Conservation (phyloP, 2,888 invertebrate species). For the Cotesia congregata region DNA sequence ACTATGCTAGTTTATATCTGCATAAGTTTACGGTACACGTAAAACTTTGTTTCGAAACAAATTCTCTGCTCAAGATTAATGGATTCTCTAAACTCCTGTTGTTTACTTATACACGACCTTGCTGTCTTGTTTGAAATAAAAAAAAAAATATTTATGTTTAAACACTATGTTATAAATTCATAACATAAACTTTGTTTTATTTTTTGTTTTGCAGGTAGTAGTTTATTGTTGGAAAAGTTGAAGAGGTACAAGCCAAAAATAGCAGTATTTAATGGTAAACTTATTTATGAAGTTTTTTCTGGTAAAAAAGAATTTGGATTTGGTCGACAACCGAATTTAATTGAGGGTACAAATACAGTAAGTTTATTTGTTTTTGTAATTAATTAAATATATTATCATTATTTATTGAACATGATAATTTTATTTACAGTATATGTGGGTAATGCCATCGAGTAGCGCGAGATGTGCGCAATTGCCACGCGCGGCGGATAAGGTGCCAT, state of each 20-base stretch:
- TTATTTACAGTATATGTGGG: slow-evolving; percentile 91
- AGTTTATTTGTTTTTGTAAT: slow-evolving; percentile 56
- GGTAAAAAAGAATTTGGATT: slow-evolving; percentile 98
- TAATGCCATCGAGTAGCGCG: slow-evolving; percentile 98
- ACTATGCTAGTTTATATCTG: neutral
- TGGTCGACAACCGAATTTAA: slow-evolving; percentile 93
- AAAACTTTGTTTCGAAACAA: slow-evolving; percentile 1
- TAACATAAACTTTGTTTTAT: neutral
- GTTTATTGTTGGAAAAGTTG: slow-evolving; percentile 89
- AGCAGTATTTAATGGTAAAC: slow-evolving; percentile 98
- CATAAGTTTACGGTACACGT: neutral
- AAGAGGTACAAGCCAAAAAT: slow-evolving; percentile 95
- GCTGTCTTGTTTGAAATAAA: neutral
- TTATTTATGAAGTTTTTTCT: slow-evolving; percentile 97
- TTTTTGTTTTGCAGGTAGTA: slow-evolving; percentile 74
- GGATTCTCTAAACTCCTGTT: neutral
- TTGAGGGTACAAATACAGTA: slow-evolving; percentile 95
- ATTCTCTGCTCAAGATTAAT: neutral
- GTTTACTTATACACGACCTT: slow-evolving; percentile 1
- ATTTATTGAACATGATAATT: slow-evolving; percentile 37
- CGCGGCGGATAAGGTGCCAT: slow-evolving; percentile 97
- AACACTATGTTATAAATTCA: neutral
- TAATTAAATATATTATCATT: slow-evolving; percentile 5
- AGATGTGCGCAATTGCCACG: slow-evolving; percentile 97
- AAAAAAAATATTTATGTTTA: slow-evolving; percentile 3